Percentiles rank a stretch among this genome's conserved stretches.
These are phyloP conservation scores for Paraescarpia echinospica DNA, from an alignment of 1,140 invertebrate species.

Conservation along the genomic window DNA sequence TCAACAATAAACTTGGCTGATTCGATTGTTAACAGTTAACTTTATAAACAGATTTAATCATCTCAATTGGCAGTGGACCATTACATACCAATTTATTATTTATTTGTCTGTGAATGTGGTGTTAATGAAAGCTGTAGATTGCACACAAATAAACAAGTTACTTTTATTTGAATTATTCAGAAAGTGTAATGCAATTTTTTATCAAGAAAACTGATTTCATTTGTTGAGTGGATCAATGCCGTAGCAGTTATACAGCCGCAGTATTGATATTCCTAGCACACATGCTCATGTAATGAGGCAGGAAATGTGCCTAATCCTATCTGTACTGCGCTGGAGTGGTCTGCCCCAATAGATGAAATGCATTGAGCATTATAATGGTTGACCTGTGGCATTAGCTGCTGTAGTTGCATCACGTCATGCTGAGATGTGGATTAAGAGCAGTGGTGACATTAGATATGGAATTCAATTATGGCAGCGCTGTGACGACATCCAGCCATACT, in stretches of 20 bases:
- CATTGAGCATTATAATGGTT: not conserved
- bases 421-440: not conserved
- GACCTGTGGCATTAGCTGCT: not conserved
- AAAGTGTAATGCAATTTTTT: not conserved
- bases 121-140: not conserved
- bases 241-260: not conserved
- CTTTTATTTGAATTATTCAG: not conserved
- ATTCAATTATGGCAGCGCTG: not conserved
- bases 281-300: not conserved
- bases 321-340: not conserved
- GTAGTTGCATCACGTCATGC: not conserved
- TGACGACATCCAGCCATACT: not conserved
- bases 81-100: too few relatives aligned
- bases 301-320: not conserved
- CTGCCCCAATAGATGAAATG: not conserved
- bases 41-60: too few relatives aligned
- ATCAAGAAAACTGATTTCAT: not conserved
- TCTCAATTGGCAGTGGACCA: too few relatives aligned
- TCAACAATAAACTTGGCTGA: too few relatives aligned
- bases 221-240: not conserved
- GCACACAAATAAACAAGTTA: not conserved
- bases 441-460: not conserved
- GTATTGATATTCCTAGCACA: not conserved
- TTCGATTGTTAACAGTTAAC: too few relatives aligned
- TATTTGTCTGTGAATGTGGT: too few relatives aligned